Evolutionary conservation across 2,113 vertebrate genomes (phyloP).

Genomic region (Prionailurus viverrinus): DNA sequence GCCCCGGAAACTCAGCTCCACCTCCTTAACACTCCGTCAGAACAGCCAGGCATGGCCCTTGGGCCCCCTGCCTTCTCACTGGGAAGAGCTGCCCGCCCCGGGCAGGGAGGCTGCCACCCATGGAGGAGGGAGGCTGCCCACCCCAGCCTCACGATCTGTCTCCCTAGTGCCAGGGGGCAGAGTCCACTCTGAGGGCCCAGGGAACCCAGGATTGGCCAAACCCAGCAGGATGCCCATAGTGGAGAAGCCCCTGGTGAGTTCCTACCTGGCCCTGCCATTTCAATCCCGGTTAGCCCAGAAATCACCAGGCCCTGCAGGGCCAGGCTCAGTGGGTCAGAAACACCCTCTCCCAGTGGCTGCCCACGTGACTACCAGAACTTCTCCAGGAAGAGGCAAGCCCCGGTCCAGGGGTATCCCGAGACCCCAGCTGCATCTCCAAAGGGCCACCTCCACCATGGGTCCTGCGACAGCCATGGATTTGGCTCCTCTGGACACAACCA

Average conservation of each 20-base stretch:
- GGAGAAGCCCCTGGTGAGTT: constrained; percentile 71
- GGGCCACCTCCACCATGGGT: neutral
- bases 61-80: neutral
- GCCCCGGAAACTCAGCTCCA: constrained; percentile 79
- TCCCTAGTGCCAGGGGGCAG: neutral
- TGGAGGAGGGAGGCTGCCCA: neutral
- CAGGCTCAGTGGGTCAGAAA: neutral
- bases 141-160: neutral
- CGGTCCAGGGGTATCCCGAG: constrained; percentile 54
- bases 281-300: neutral
- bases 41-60: constrained; percentile 72
- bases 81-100: neutral
- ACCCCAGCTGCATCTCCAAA: constrained; percentile 52
- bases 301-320: neutral
- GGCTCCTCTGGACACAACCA: neutral
- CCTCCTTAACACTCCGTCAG: constrained; percentile 77
- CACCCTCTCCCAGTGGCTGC: neutral
- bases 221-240: neutral
- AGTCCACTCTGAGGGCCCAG: neutral
- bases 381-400: constrained; percentile 59
- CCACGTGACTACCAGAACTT: neutral
- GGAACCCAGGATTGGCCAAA: neutral
- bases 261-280: constrained; percentile 71
- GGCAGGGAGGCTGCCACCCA: neutral
- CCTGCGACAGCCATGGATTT: neutral